Evolutionary conservation across 2,888 invertebrate species (phyloP).

Genomic region (Caenorhabditis uteleia): DNA sequence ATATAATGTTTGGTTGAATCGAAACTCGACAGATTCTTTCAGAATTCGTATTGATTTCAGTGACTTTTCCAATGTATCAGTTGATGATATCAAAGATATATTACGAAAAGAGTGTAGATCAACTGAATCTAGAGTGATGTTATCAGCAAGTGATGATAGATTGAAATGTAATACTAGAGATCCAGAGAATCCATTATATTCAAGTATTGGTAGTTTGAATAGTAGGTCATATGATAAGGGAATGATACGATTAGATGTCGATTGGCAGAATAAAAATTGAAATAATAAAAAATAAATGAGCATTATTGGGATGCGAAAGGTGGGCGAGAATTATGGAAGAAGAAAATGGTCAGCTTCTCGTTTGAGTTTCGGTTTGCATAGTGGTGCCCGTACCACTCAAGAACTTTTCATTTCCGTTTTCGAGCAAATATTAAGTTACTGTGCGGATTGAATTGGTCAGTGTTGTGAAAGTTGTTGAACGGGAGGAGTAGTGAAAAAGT

Average conservation of each 20-base stretch:
- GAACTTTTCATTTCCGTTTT: too few species aligned
- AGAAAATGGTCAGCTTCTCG: too few species aligned
- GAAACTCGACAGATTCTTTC: slow-evolving; percentile 38
- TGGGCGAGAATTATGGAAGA: too few species aligned
- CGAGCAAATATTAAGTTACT: too few species aligned
- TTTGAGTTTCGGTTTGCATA: too few species aligned
- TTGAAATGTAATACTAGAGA: slow-evolving; percentile 47
- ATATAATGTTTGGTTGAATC: slow-evolving; percentile 23
- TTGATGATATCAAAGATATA: slow-evolving; percentile 41
- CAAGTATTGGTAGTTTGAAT: slow-evolving; percentile 40
- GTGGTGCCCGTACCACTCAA: too few species aligned
- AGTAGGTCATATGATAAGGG: slow-evolving; percentile 46
- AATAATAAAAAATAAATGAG: background rate
- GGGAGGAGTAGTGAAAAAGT: too few species aligned
- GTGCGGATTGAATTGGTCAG: too few species aligned
- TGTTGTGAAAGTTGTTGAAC: too few species aligned
- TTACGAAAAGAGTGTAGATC: slow-evolving; percentile 48
- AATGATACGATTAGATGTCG: slow-evolving; percentile 16
- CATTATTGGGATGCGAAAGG: too few species aligned
- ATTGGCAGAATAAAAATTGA: slow-evolving; percentile 7
- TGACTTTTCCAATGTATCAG: slow-evolving; percentile 27
- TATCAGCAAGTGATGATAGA: slow-evolving; percentile 20
- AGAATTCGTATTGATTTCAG: slow-evolving; percentile 42
- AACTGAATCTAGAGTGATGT: slow-evolving; percentile 40
- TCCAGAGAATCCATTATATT: slow-evolving; percentile 42